A percentile compares a stretch with the other conserved stretches of the same genome.
Conservation (phyloP, 1,140 invertebrate genomes). For the Helicorthomorpha holstii region DNA sequence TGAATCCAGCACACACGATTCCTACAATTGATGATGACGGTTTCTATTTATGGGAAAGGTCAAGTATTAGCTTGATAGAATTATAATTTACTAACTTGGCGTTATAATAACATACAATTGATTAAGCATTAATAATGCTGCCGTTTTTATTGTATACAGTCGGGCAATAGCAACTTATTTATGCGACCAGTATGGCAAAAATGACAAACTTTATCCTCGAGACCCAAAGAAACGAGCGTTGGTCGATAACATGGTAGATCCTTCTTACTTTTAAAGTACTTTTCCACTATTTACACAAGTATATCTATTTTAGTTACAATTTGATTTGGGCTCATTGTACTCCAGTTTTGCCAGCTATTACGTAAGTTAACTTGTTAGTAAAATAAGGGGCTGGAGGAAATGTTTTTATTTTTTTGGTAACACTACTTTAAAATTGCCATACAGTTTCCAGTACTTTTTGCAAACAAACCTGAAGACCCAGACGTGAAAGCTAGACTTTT, state of each 20-base stretch:
- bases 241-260: conserved; percentile 42
- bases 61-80: background rate
- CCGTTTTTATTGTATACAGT: background rate
- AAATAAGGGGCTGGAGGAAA: background rate
- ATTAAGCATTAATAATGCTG: background rate
- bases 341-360: background rate
- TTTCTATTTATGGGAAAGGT: conserved; percentile 11
- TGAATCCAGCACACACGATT: conserved; percentile 13
- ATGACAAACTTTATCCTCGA: background rate
- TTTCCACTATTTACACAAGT: no score
- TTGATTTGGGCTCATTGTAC: conserved; percentile 47
- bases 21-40: conserved; percentile 14
- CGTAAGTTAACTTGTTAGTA: background rate
- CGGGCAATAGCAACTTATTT: background rate
- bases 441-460: conserved; percentile 3
- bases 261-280: no score
- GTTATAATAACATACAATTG: background rate
- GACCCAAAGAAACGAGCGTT: background rate
- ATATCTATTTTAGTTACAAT: no score
- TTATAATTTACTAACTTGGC: background rate
- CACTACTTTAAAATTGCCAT: conserved; percentile 5
- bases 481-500: conserved; percentile 12
- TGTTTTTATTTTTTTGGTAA: conserved; percentile 10
- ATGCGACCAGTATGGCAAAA: background rate
- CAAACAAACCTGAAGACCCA: background rate